Base-by-base conservation (phyloP, 2,797 vertebrate genomes). In the Artibeus lituratus region DNA sequence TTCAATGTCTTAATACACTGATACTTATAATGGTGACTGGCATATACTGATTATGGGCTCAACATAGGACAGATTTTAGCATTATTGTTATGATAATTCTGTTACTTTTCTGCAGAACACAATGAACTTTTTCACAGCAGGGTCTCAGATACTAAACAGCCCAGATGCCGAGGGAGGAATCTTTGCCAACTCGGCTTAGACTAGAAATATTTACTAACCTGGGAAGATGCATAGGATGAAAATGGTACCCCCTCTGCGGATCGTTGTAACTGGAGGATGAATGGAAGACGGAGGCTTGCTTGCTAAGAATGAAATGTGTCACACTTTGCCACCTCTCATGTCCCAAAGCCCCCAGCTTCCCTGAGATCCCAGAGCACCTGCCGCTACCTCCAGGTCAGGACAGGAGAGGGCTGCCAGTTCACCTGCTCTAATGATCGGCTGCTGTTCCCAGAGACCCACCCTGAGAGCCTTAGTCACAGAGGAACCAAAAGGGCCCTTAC, bases 131-230 rank as follows among this genome's bases (percentile, higher is more conserved):
- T 81, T 80, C 90, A 82, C 87, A 87, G 87, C 77, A 90, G 44
- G 73, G 94, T 94, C 73, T 19, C 91, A 32, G 93, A 97, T 97
- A 96, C 96, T 96, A 98, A 97, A 96, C 96, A 97, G 97, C 94
- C 92, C 49, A 74, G 55, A 96, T 97, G 93, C 95, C 39, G 18
- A 76, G 95, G 94, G 96, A 97, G 29, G 49, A 65, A 87, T 81
- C 82, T 86, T 93, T 62, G 65, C 97, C 55, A n/a, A 92, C 37
- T 69, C 91, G 81, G 59, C 72, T 93, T 92, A 93, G 90, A 97
- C 55, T 90, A 94, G 86, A 94, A 97, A 95, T 80, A 92, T 96
- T 96, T 97, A 94, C 15, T 39, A 85, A 93, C 55, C 72, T 85
- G 47, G 32, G 94, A 94, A 57, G 93, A 92, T 18, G n/a, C 2